Base-by-base conservation (phyloP, 2,888 invertebrate genomes). In the Xiphydria camelus region DNA sequence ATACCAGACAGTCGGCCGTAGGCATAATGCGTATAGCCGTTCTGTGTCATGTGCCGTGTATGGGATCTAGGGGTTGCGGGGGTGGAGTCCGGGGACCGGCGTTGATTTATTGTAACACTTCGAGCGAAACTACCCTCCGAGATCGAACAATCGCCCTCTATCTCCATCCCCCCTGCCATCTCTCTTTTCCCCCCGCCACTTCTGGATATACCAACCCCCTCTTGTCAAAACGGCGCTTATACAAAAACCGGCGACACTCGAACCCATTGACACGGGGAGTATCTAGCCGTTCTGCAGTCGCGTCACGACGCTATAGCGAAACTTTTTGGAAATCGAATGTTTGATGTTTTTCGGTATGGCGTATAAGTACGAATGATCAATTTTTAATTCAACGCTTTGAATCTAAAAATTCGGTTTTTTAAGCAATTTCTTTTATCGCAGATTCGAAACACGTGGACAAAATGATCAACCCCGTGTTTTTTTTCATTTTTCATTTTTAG, bases 91-190 rank as follows among this genome's bases (percentile, higher is more conserved):
- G 33, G 52, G 47, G 51, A 46, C 49, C 50, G 38, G 52, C 50
- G 61, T 59, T 68, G 68, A 68, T 68, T 68, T 68, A 68, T 68
- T 60, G 65, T 57, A 64, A 64, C 64, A 63, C 65, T 67, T 51
- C 45, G 57, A 53, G 51, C 49, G 51, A 52, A 52, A 50, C 59
- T 54, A 57, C 58, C 61, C 66, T 57, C 53, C 53, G 45, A 40
- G 41, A 42, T 47, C 47, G 53, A 49, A 55, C 49, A 53, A 52
- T 53, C 43, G 36, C 45, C 38, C 22, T 46, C 26, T 23, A 18
- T 41, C 34, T 41, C 35, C 20, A 29, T 29, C 12, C 29, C 29
- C 29, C 14, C 29, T 29, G 29, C 12, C 29, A n/a, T n/a, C n/a
- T n/a, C 29, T 29, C 29, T 29, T 29, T 12, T 29, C 12, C 29